Conservation (phyloP, 2,888 invertebrate genomes). For the Hydrotaea diabolus region DNA sequence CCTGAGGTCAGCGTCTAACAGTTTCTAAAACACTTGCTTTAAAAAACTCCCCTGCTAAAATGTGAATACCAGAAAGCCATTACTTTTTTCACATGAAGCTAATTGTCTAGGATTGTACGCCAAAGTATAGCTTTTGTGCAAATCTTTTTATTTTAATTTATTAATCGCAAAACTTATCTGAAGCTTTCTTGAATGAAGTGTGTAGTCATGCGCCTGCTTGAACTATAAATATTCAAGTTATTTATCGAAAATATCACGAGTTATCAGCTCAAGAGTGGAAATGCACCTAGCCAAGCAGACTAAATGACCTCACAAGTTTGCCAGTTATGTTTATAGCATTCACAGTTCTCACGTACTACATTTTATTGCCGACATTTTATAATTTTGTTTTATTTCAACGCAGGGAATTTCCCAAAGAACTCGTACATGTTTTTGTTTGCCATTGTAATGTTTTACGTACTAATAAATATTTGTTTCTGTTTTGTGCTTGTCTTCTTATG, state of each 20-base stretch:
- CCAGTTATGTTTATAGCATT: not conserved
- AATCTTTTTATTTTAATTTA: too few species aligned
- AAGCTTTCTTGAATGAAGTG: too few species aligned
- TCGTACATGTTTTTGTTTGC: not conserved
- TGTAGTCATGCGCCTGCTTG: not conserved
- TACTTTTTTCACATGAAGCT: too few species aligned
- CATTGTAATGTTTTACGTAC: not conserved
- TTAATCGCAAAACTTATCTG: too few species aligned
- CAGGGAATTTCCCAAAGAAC: conserved; percentile 9
- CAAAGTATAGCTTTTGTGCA: too few species aligned
- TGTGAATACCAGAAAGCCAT: too few species aligned
- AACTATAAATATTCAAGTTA: conserved; percentile 3
- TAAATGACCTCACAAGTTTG: not conserved
- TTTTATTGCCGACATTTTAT: not conserved
- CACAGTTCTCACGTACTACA: conserved; percentile 29
- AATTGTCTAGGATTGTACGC: too few species aligned
- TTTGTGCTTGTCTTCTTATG: too few species aligned
- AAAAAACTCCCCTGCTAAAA: too few species aligned
- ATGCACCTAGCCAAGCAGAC: not conserved
- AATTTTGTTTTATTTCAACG: not conserved
- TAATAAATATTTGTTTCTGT: conserved; percentile 5
- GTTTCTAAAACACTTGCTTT: too few species aligned
- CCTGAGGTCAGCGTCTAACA: too few species aligned
- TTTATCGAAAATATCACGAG: not conserved
- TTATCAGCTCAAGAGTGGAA: not conserved